A percentile compares a stretch with the other conserved stretches of the same genome.
phyloP scores from a whole-genome alignment of 2,113 vertebrate species.

The Corydoras sp. region DNA sequence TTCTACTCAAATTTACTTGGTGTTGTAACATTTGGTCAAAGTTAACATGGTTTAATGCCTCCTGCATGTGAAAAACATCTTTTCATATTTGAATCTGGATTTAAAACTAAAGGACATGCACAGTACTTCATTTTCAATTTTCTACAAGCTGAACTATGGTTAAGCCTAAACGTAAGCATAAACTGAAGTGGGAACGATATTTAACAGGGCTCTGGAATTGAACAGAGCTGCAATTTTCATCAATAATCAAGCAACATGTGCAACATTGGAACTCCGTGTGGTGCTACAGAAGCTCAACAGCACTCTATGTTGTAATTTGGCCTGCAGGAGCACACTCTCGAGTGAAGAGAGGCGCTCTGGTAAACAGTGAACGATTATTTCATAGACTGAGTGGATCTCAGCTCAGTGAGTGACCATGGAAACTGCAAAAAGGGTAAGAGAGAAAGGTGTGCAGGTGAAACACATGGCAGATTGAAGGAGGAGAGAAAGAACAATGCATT shows the following conservation, averaged over 20 bases:
- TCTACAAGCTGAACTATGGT: neutral
- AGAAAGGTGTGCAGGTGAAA: conserved; percentile 31
- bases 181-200: neutral
- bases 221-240: conserved; percentile 19
- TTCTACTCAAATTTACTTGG: no score
- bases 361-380: conserved; percentile 36
- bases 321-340: conserved; percentile 19
- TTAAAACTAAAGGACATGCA: no score
- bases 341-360: conserved; percentile 34
- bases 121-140: no score
- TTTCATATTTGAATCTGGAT: no score
- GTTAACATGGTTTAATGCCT: no score
- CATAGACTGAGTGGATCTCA: conserved; percentile 26
- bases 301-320: conserved; percentile 29
- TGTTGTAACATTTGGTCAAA: no score
- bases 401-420: conserved; percentile 55
- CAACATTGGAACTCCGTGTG: conserved; percentile 19
- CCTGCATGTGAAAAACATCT: no score
- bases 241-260: conserved; percentile 14
- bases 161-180: neutral
- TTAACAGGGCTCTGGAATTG: neutral
- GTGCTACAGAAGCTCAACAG: conserved; percentile 26
- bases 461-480: conserved; percentile 16
- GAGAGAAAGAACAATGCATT: neutral
- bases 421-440: conserved; percentile 47